Percentiles rank a stretch among this genome's conserved stretches.
Conservation (phyloP, 2,113 vertebrate genomes). For the Dolichotis patagonum region DNA sequence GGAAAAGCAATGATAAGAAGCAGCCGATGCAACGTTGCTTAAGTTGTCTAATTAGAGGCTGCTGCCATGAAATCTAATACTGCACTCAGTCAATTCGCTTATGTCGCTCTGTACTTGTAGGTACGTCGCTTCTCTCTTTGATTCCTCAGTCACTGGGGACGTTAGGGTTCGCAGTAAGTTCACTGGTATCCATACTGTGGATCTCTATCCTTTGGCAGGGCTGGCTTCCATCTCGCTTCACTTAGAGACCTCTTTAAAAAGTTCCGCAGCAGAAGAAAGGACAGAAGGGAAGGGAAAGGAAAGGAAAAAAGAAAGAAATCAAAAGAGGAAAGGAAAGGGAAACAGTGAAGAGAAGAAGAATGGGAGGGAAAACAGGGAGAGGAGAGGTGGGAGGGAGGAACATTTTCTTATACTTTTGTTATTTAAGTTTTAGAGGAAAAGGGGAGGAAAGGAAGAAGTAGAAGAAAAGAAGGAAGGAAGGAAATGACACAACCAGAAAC, state of each 20-base stretch:
- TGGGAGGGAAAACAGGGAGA: not conserved
- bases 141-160: conserved; percentile 89
- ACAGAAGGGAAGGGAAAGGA: conserved; percentile 61
- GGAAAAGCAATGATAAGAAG: conserved; percentile 90
- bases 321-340: conserved; percentile 57
- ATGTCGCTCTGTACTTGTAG: conserved; percentile 86
- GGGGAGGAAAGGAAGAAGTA: not conserved
- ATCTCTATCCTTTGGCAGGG: conserved; percentile 98
- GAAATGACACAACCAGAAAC: conserved; percentile 67
- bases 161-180: conserved; percentile 88
- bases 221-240: conserved; percentile 93
- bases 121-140: conserved; percentile 87
- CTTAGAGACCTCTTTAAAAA: conserved; percentile 89
- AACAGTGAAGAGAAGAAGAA: too few species aligned
- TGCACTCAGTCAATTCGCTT: conserved; percentile 88
- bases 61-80: conserved; percentile 90
- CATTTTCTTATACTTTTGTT: not conserved
- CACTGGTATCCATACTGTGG: conserved; percentile 95
- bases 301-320: too few species aligned
- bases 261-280: conserved; percentile 81
- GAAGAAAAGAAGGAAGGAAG: conserved; percentile 71
- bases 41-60: conserved; percentile 88
- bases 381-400: not conserved
- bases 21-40: conserved; percentile 88
- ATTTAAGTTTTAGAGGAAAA: not conserved